Evolutionary conservation across 2,888 invertebrate genomes (phyloP).

Genomic region (Aspidiotus rigidus): DNA sequence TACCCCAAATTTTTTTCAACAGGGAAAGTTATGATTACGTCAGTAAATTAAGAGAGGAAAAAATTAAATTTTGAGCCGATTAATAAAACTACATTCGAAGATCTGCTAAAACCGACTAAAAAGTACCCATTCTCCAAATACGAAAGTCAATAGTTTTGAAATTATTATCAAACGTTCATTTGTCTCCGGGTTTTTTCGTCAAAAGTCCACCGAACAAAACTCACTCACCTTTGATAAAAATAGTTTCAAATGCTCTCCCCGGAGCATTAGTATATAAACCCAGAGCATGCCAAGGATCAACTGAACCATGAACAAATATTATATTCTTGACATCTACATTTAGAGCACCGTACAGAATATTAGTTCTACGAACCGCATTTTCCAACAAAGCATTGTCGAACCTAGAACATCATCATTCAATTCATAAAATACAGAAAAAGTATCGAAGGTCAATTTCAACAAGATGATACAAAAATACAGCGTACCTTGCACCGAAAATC

Average conservation of each 20-base stretch:
- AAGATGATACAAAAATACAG: no score
- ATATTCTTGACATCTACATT: conserved; percentile 61
- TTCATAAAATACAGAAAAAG: neutral
- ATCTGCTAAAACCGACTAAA: no score
- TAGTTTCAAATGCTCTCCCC: neutral
- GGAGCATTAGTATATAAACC: conserved; percentile 44
- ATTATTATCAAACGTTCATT: no score
- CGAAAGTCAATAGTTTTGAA: neutral
- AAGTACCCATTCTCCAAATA: neutral
- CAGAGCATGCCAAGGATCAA: conserved; percentile 81
- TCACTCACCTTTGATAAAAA: conserved; percentile 19
- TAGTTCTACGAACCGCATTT: conserved; percentile 59
- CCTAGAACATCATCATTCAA: neutral
- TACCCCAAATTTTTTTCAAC: no score
- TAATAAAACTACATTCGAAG: no score
- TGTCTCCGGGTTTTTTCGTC: no score
- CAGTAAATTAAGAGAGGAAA: no score
- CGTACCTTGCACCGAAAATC: conserved; percentile 63
- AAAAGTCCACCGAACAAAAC: no score
- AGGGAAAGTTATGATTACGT: no score
- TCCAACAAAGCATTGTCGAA: conserved; percentile 4
- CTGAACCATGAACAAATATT: conserved; percentile 76
- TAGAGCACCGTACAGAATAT: conserved; percentile 68
- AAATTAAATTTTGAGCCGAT: no score
- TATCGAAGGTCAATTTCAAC: neutral